Evolutionary conservation across 1,140 invertebrate genomes (phyloP).

Genomic region (Harpegnathos saltator): DNA sequence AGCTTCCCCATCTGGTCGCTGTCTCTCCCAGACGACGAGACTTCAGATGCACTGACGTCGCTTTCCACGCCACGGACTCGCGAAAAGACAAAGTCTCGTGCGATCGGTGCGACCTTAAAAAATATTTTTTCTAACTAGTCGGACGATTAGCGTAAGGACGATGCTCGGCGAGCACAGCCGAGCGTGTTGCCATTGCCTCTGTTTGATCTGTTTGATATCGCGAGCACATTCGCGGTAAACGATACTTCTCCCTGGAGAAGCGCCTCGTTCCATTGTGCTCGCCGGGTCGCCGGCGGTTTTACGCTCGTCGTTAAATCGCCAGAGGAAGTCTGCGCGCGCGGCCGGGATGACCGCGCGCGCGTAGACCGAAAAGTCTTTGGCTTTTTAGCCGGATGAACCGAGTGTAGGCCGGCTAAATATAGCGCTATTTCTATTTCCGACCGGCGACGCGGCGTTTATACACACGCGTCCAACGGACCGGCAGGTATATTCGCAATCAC

Average conservation of each 20-base stretch:
- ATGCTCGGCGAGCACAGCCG: no score
- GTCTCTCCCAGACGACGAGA: no score
- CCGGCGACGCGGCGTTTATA: constrained; percentile 74
- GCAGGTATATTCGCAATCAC: constrained; percentile 75
- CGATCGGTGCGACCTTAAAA: no score
- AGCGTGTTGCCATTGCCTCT: no score
- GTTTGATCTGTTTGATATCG: no score
- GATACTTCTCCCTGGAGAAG: background rate
- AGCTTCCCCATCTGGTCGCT: no score
- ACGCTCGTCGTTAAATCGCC: background rate
- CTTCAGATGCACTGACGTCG: no score
- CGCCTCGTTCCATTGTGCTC: constrained; percentile 3
- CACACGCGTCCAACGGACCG: constrained; percentile 66
- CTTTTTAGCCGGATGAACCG: constrained; percentile 83
- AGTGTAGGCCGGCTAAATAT: constrained; percentile 85
- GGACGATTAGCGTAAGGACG: no score
- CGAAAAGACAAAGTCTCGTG: no score
- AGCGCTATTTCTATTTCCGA: constrained; percentile 83
- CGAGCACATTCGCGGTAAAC: background rate
- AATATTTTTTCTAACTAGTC: no score
- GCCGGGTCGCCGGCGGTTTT: constrained; percentile 14
- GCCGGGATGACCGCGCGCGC: background rate
- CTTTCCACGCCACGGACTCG: no score
- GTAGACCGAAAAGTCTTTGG: constrained; percentile 79
- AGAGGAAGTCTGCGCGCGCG: constrained; percentile 37